Evolutionary conservation across 2,113 vertebrate genomes (phyloP).

Genomic region (Cyrtonyx montezumae): DNA sequence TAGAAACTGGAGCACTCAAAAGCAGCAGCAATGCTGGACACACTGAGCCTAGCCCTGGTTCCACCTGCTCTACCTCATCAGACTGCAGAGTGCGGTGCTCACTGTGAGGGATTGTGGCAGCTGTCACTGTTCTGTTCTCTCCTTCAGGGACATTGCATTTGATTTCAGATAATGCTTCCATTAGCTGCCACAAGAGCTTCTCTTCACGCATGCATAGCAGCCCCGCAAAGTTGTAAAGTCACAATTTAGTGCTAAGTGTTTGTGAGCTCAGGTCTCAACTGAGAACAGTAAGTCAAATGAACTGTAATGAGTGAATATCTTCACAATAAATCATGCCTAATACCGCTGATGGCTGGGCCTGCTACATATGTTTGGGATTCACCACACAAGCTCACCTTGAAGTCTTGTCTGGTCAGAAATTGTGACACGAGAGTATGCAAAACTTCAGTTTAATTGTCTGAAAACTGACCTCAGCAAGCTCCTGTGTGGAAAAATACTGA

Average conservation of each 20-base stretch:
- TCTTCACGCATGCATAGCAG: conserved; percentile 1
- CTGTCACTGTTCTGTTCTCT: conserved; percentile 45
- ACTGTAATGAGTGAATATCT: neutral
- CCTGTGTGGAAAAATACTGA: too few species aligned
- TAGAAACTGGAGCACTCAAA: neutral
- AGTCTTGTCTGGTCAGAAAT: neutral
- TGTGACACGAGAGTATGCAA: neutral
- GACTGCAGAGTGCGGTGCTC: neutral
- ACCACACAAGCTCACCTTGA: neutral
- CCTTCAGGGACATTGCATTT: conserved; percentile 14
- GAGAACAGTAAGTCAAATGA: neutral
- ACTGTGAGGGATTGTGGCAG: conserved; percentile 44
- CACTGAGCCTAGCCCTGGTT: neutral
- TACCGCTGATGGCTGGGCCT: neutral
- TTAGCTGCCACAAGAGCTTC: conserved; percentile 58
- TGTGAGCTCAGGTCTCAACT: neutral
- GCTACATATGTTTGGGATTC: neutral
- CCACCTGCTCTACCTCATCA: neutral
- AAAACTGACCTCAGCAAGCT: neutral
- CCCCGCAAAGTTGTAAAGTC: neutral
- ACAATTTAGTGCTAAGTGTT: neutral
- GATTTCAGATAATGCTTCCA: conserved; percentile 16
- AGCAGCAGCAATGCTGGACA: neutral
- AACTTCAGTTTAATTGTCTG: neutral
- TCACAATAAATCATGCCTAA: neutral